These are phyloP conservation scores for Drosophila sulfurigaster DNA, from an alignment of 1,140 invertebrate genomes.

Conservation along the genomic window DNA sequence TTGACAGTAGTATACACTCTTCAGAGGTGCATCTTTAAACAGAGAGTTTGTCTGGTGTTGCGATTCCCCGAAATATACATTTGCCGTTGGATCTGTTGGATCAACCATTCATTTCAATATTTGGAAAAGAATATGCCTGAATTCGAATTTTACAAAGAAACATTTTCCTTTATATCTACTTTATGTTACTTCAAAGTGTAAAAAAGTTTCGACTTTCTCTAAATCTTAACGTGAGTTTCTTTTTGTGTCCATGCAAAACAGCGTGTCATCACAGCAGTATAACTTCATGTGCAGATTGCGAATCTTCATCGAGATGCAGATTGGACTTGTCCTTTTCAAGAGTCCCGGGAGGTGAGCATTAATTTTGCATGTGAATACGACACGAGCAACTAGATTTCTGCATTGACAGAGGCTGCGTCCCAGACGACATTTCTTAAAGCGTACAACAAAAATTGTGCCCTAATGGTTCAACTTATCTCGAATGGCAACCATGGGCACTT, in stretches of 20 bases:
- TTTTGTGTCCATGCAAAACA: not conserved
- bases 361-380: constrained; percentile 70
- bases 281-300: not conserved
- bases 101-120: not conserved
- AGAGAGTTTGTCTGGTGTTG: not conserved
- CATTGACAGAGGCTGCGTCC: constrained; percentile 2
- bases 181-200: not conserved
- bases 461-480: too few species aligned
- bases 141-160: too few species aligned
- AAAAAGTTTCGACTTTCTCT: not conserved
- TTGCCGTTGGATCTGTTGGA: too few species aligned
- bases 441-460: constrained; percentile 37
- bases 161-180: too few species aligned
- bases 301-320: constrained; percentile 1
- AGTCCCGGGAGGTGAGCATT: constrained; percentile 33
- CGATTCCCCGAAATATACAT: not conserved
- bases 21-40: not conserved
- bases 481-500: too few species aligned
- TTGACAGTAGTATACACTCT: constrained; percentile 56
- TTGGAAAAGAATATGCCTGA: not conserved
- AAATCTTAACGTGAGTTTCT: not conserved
- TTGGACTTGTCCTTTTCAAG: not conserved
- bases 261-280: constrained; percentile 17
- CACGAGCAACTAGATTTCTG: constrained; percentile 49
- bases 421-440: constrained; percentile 48